A percentile compares a stretch with the other conserved stretches of the same genome.
These are phyloP conservation scores for Takifugu flavidus DNA, from an alignment of 2,113 vertebrate species.

Conservation along the genomic window DNA sequence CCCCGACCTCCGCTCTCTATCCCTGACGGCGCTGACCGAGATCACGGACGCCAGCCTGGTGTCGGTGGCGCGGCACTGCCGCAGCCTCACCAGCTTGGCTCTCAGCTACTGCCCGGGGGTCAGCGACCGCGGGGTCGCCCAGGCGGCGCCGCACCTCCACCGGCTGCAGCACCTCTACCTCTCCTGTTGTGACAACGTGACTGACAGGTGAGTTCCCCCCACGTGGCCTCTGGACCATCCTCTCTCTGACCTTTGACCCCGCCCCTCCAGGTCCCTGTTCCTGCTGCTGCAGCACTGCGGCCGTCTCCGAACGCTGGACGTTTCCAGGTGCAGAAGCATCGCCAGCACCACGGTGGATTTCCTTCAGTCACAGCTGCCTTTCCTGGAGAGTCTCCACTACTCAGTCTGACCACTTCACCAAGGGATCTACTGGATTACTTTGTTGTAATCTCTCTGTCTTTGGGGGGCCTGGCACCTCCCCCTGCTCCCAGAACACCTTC, in stretches of 20 bases:
- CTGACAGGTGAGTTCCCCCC: constrained; percentile 70
- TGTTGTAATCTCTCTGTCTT: no score
- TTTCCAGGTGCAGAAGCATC: constrained; percentile 79
- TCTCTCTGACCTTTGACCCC: neutral
- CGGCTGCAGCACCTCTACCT: constrained; percentile 80
- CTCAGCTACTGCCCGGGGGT: constrained; percentile 78
- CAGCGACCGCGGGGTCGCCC: constrained; percentile 73
- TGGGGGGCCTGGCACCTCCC: no score
- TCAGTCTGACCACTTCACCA: constrained; percentile 34
- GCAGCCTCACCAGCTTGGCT: constrained; percentile 72
- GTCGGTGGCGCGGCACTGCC: constrained; percentile 75
- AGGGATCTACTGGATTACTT: no score
- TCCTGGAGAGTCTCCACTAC: constrained; percentile 75
- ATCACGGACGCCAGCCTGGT: constrained; percentile 76
- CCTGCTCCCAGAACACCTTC: no score
- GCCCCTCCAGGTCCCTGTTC: constrained; percentile 73
- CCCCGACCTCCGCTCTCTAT: constrained; percentile 74
- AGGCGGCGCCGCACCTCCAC: constrained; percentile 64
- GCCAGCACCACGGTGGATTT: constrained; percentile 62
- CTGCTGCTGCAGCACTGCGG: constrained; percentile 71
- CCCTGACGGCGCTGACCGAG: constrained; percentile 77
- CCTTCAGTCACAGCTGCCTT: constrained; percentile 76
- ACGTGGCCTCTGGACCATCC: no score
- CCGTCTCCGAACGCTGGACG: constrained; percentile 76
- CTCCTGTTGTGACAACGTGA: constrained; percentile 78